phyloP scores from a whole-genome alignment of 2,888 invertebrate species.

The Ochropleura leucogaster region DNA sequence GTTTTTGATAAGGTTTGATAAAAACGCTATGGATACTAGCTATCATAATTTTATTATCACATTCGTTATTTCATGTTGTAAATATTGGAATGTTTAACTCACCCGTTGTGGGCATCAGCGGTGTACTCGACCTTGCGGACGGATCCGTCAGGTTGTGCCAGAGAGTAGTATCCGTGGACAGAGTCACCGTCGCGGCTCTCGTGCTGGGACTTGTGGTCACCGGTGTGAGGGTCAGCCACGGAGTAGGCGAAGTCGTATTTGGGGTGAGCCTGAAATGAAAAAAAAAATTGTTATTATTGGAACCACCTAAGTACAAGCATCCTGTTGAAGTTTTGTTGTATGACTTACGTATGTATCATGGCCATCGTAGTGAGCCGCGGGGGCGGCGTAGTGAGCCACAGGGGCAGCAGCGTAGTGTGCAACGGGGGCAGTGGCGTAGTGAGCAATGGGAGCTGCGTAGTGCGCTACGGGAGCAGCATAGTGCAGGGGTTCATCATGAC shows the following conservation, averaged over 20 bases:
- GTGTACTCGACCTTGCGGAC: conserved; percentile 82
- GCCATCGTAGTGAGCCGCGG: conserved; percentile 68
- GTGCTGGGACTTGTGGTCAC: conserved; percentile 90
- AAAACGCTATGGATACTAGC: no score
- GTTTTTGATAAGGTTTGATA: no score
- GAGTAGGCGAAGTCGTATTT: conserved; percentile 88
- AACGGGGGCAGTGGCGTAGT: conserved; percentile 67
- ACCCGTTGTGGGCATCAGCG: conserved; percentile 75
- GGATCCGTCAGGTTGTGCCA: conserved; percentile 83
- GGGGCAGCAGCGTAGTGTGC: conserved; percentile 64
- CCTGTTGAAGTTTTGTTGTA: not conserved
- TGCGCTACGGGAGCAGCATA: conserved; percentile 62
- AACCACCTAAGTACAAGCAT: not conserved
- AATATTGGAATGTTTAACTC: no score
- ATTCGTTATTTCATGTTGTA: no score
- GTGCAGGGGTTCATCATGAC: conserved; percentile 75
- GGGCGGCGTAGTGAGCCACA: conserved; percentile 62
- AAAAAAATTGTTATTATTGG: not conserved
- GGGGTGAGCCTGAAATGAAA: conserved; percentile 75
- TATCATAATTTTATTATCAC: no score
- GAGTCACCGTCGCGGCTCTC: conserved; percentile 88
- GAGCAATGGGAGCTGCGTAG: conserved; percentile 66
- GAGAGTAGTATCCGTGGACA: conserved; percentile 91
- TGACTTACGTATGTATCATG: conserved; percentile 67
- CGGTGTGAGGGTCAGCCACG: conserved; percentile 90